Evolutionary conservation across 1,140 invertebrate genomes (phyloP).

Genomic region (Drosophila lacertosa): DNA sequence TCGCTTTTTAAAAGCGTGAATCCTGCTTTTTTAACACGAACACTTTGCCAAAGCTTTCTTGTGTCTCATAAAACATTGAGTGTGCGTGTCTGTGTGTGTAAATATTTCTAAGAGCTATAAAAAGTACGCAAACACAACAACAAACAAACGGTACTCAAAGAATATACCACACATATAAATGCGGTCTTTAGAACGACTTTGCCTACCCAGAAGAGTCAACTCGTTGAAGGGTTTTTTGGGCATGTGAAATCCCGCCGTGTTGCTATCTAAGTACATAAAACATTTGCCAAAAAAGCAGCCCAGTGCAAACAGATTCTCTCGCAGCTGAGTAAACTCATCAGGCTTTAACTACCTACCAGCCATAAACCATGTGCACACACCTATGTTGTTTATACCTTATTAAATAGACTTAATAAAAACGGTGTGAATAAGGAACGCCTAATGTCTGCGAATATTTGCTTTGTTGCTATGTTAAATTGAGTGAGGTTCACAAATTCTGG

Average conservation of each 20-base stretch:
- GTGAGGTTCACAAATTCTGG: too few relatives aligned
- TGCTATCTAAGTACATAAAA: constrained; percentile 54
- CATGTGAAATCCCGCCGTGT: constrained; percentile 47
- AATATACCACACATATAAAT: constrained; percentile 20
- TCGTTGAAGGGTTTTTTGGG: constrained; percentile 74
- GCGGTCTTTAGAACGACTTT: constrained; percentile 19
- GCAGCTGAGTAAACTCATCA: constrained; percentile 1
- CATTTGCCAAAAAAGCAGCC: constrained; percentile 32
- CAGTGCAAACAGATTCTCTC: constrained; percentile 3
- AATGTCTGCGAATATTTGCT: too few relatives aligned
- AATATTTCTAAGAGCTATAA: constrained; percentile 50
- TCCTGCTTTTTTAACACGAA: constrained; percentile 28
- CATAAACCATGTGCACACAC: background rate
- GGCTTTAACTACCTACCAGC: constrained; percentile 2
- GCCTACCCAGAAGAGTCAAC: constrained; percentile 40
- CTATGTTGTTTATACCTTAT: constrained; percentile 1
- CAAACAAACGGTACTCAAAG: constrained; percentile 6
- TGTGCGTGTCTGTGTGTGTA: background rate
- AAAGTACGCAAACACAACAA: constrained; percentile 7
- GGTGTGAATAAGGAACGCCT: too few relatives aligned
- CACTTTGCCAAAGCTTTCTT: constrained; percentile 53
- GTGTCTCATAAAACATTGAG: constrained; percentile 64
- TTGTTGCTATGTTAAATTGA: too few relatives aligned
- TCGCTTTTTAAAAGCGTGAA: background rate
- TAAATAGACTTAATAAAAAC: background rate